Evolutionary conservation across 1,140 invertebrate species (phyloP).

Genomic region (Musca domestica): DNA sequence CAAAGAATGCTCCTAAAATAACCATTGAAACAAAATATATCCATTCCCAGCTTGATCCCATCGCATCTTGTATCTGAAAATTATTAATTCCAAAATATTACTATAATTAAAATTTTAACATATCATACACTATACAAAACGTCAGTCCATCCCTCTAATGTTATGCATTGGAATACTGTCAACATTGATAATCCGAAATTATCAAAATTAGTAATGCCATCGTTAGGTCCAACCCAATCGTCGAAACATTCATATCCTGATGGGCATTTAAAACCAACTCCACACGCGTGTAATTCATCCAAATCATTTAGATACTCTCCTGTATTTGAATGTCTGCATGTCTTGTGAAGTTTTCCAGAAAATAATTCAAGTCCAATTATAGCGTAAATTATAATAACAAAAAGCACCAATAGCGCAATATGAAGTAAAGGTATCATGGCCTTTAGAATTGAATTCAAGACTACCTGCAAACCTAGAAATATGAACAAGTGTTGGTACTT

Average conservation of each 20-base stretch:
- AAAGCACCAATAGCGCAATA: constrained; percentile 97
- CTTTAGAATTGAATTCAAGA: constrained; percentile 98
- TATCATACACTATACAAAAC: constrained; percentile 88
- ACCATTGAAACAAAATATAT: constrained; percentile 98
- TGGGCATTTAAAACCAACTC: constrained; percentile 73
- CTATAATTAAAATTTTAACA: background rate
- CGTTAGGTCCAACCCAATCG: constrained; percentile 90
- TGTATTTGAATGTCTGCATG: constrained; percentile 82
- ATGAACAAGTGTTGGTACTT: background rate
- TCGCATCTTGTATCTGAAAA: constrained; percentile 89
- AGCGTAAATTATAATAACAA: constrained; percentile 99
- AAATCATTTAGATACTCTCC: constrained; percentile 69
- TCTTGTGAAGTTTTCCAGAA: constrained; percentile 93
- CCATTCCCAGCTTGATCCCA: constrained; percentile 97
- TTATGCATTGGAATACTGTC: constrained; percentile 98
- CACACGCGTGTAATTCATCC: constrained; percentile 81
- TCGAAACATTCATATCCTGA: constrained; percentile 64
- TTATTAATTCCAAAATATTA: no score
- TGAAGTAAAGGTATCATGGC: constrained; percentile 99
- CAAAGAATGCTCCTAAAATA: constrained; percentile 98
- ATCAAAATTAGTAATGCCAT: constrained; percentile 98
- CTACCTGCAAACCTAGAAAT: constrained; percentile 92
- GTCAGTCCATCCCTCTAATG: constrained; percentile 98
- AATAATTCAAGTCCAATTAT: constrained; percentile 99
- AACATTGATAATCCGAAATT: constrained; percentile 99